Base-by-base conservation (phyloP, 2,888 invertebrate genomes). In the Perizoma affinitatum region DNA sequence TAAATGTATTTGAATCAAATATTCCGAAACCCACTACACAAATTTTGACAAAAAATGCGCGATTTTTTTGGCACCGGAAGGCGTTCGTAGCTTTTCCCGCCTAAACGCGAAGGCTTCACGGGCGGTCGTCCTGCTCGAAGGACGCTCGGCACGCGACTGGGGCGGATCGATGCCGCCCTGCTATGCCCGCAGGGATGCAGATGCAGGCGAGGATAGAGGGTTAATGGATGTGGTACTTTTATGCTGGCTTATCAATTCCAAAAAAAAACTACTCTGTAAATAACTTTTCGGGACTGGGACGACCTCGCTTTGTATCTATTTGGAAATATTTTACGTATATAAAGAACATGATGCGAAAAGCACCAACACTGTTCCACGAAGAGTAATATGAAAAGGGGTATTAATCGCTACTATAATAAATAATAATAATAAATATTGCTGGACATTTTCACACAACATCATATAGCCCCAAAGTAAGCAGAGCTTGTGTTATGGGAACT, bases 141-240 rank as follows among this genome's bases (percentile, higher is more conserved):
- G 79, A 80, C 86, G 84, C 63, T 72, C 84, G 82, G 78, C 75
- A 80, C 82, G 77, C 84, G 86, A 89, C 90, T 90, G 88, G 87
- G 84, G 82, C 80, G 84, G 86, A 87, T 85, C 86, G 86, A 87
- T 84, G 80, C 83, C 83, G 82, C 85, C 86, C 84, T 81, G 76
- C 51, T 57, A 65, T 60, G 73, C 89, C 88, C 88, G 87, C 86
- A 86, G 90, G 91, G 90, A 90, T 91, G 90, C 90, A 88, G 89
- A 87, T 90, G 89, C 87, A 87, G 72, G 80, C 70, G 33, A 54
- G 34, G 56, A 65, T 54, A 46, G 54, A 66, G 65, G 61, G 58
- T 50, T 48, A 58, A 71, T 74, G 72, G 75, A 75, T 70, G 69
- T 63, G 75, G 65, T 66, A 65, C 50, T 58, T 38, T 38, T 6